Evolutionary conservation across 1,140 invertebrate genomes (phyloP).

Genomic region (Ptiloglossa arizonensis): DNA sequence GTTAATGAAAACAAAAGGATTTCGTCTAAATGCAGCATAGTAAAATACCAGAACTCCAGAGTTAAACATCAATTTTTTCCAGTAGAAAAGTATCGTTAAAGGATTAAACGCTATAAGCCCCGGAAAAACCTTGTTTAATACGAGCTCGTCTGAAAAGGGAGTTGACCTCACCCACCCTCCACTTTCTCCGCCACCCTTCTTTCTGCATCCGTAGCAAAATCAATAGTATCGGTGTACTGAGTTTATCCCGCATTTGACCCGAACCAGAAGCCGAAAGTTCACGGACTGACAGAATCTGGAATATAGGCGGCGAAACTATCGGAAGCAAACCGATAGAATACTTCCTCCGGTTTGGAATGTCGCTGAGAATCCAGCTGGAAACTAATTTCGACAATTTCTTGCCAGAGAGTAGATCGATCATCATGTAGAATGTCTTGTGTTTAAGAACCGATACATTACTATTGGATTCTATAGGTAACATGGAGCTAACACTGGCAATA

Average conservation of each 20-base stretch:
- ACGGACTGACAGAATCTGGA: background rate
- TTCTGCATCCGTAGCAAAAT: constrained; percentile 65
- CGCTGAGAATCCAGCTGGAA: background rate
- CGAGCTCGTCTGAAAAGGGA: constrained; percentile 64
- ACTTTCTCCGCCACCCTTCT: constrained; percentile 57
- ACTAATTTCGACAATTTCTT: background rate
- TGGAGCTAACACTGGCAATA: too few relatives aligned
- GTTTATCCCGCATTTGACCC: constrained; percentile 63
- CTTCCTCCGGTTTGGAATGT: background rate
- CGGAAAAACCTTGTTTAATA: constrained; percentile 49
- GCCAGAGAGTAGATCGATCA: background rate
- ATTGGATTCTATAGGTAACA: too few relatives aligned
- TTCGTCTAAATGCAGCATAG: background rate
- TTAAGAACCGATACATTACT: too few relatives aligned
- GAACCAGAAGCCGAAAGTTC: constrained; percentile 43
- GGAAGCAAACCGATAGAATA: background rate
- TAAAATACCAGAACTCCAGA: too few relatives aligned
- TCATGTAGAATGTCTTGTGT: too few relatives aligned
- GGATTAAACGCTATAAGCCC: constrained; percentile 56
- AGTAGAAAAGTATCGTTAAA: constrained; percentile 25
- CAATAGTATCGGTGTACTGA: constrained; percentile 70
- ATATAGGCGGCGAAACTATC: background rate
- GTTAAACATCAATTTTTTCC: constrained; percentile 33
- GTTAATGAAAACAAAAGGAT: background rate
- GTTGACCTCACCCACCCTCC: constrained; percentile 71